These are phyloP conservation scores for Synanthedon formicaeformis DNA, from an alignment of 2,888 invertebrate species.

Conservation along the genomic window DNA sequence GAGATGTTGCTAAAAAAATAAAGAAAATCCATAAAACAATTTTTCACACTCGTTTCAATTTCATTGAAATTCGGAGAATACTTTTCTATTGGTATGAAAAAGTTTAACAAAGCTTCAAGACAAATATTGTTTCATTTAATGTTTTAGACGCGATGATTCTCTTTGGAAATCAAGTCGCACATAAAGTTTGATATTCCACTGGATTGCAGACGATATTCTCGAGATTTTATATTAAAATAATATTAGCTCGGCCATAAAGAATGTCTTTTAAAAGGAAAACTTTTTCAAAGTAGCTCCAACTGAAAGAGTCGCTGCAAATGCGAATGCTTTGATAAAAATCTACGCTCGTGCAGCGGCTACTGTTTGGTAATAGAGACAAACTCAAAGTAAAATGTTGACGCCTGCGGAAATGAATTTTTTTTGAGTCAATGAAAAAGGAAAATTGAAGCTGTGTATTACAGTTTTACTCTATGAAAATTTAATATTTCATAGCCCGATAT, in stretches of 20 bases:
- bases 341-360: constrained; percentile 29
- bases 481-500: too few relatives aligned
- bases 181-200: not conserved
- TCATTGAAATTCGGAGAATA: constrained; percentile 18
- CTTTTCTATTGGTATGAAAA: constrained; percentile 30
- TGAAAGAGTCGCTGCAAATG: constrained; percentile 22
- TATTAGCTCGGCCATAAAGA: not conserved
- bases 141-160: not conserved
- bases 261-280: not conserved
- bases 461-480: too few relatives aligned
- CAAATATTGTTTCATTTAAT: constrained; percentile 19
- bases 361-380: constrained; percentile 26
- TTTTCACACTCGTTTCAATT: constrained; percentile 22
- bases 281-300: not conserved
- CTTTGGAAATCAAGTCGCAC: not conserved
- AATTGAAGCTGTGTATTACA: too few relatives aligned
- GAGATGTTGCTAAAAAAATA: not conserved
- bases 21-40: constrained; percentile 34
- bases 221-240: too few relatives aligned
- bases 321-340: constrained; percentile 38
- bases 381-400: constrained; percentile 23
- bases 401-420: too few relatives aligned
- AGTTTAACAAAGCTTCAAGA: constrained; percentile 18
- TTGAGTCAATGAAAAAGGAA: too few relatives aligned
- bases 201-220: too few relatives aligned